These are phyloP conservation scores for Psilanteris sp. DNA, from an alignment of 1,140 invertebrate genomes.

Conservation along the genomic window DNA sequence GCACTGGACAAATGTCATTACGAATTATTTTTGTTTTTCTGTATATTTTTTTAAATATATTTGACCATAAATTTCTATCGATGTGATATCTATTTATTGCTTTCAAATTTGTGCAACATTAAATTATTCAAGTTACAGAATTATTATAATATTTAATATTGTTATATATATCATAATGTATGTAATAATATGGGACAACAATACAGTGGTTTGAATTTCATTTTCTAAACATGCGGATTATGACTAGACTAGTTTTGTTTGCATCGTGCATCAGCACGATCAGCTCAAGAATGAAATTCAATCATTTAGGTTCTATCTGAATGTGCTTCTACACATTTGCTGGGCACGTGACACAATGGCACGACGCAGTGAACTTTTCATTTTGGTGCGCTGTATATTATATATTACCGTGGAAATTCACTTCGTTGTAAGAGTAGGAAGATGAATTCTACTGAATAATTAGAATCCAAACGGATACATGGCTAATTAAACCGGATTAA, in stretches of 20 bases:
- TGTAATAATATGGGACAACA: neutral
- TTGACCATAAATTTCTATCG: too few species aligned
- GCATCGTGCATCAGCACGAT: slow-evolving; percentile 12
- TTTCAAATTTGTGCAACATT: too few species aligned
- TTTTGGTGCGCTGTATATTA: slow-evolving; percentile 32
- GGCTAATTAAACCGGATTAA: too few species aligned
- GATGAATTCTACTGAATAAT: slow-evolving; percentile 45
- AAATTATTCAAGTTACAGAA: too few species aligned
- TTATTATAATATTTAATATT: too few species aligned
- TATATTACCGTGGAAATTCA: slow-evolving; percentile 23
- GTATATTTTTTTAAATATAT: too few species aligned
- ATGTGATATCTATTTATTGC: too few species aligned
- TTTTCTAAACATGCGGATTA: slow-evolving; percentile 1
- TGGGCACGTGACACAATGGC: slow-evolving; percentile 44
- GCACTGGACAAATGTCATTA: too few species aligned
- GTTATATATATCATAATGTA: neutral
- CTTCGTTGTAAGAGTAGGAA: too few species aligned
- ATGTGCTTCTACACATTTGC: slow-evolving; percentile 29
- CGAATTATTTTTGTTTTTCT: too few species aligned
- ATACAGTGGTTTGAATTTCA: neutral
- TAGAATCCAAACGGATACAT: slow-evolving; percentile 10
- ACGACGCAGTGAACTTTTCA: slow-evolving; percentile 31
- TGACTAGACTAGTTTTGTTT: slow-evolving; percentile 19
- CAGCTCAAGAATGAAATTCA: slow-evolving; percentile 43
- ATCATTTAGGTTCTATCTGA: slow-evolving; percentile 17